Evolutionary conservation across 2,888 invertebrate species (phyloP), one percentile per base, ranked within the genome.

Genomic region (Amaurobius ferox): DNA sequence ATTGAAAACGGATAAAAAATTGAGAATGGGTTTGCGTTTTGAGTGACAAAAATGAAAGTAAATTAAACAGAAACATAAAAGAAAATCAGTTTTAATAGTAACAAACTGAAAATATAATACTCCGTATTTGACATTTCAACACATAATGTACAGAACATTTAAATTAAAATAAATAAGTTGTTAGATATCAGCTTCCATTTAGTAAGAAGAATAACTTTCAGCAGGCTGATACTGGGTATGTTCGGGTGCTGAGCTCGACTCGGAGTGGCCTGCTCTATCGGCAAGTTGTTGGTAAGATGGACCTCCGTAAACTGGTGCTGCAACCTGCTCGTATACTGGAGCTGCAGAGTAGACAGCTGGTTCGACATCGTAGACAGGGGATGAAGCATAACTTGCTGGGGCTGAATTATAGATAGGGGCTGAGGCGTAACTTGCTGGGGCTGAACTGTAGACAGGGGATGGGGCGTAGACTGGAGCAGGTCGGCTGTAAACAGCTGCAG

Each of bases 311-410:
- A 55, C 55, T n/a, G 55, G 3, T 35, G 55, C 23, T 1, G 19
- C 55, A 1, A 2, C 23, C 5, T 19, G 23, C 1, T 55, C 55
- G 23, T 55, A 55, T 11, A 55, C 5, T 3, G 71, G 70, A 9
- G 83, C 26, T n/a, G 72, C 66, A 7, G 48, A 28, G 26, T 67
- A 76, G 16, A 6, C 74, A 16, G 35, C 61, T 11, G 66, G 76
- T 0, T 55, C 44, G 1, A 55, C 32, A 66, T 40, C 48, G 5
- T 55, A 55, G 55, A 23, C 13, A 23, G 55, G 55, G 16, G 23
- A 1, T 3, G 72, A 66, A 1, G 48, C 48, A 30, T 67, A 76
- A 16, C 1, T 64, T 7, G 61, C 55, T 23, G 66, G 76, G 0
- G 68, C 44, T 1, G 55, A 55, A 16, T 77, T 44, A 66, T 44